Conservation (phyloP, 92 coral and sea anemone species). For the Nematostella vectensis region DNA sequence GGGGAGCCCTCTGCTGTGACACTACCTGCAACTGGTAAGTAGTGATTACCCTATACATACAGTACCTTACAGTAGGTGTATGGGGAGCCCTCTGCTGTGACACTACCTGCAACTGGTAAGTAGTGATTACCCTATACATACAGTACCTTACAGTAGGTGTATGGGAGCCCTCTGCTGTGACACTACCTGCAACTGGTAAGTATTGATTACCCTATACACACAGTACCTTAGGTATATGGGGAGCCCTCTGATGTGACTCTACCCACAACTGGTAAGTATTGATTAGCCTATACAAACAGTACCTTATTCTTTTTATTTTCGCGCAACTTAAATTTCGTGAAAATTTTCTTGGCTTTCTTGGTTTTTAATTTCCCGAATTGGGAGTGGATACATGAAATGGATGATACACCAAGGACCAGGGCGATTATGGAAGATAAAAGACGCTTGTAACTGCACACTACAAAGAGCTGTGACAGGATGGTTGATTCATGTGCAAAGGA, state of each 20-base stretch:
- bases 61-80: constrained; percentile 33
- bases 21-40: constrained; percentile 54
- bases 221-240: no score
- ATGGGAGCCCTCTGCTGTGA: constrained; percentile 31
- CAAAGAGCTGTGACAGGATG: no score
- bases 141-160: no score
- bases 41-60: background rate
- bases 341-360: no score
- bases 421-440: no score
- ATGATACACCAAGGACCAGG: no score
- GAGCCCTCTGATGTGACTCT: constrained; percentile 18
- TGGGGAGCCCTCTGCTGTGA: constrained; percentile 30
- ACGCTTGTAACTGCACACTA: no score
- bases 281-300: background rate
- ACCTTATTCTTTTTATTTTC: no score
- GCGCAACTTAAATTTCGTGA: no score
- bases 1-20: constrained; percentile 29
- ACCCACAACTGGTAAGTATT: constrained; percentile 49
- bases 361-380: no score
- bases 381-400: no score
- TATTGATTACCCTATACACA: background rate
- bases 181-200: constrained; percentile 54
- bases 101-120: constrained; percentile 54
- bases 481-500: no score
- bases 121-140: background rate